These are phyloP conservation scores for Calyptommatus sinebrachiatus DNA, from an alignment of 2,113 vertebrate genomes.

Conservation along the genomic window DNA sequence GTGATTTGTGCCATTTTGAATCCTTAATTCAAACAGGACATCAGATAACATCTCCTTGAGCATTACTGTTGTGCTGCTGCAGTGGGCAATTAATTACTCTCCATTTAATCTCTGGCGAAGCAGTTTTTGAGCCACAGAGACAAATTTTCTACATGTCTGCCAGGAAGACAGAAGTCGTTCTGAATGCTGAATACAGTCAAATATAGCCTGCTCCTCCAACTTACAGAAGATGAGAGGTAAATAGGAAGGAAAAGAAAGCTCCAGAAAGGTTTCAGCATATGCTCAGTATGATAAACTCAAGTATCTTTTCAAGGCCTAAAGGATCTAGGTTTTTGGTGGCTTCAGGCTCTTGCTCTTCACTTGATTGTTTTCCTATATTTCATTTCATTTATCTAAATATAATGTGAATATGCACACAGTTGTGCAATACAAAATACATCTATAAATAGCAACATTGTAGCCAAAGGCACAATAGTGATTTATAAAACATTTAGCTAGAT, in stretches of 20 bases:
- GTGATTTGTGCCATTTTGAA: slow-evolving; percentile 54
- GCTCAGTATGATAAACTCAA: background rate
- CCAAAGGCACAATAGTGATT: too few species aligned
- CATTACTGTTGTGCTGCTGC: slow-evolving; percentile 17
- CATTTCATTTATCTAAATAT: too few species aligned
- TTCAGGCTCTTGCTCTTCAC: background rate
- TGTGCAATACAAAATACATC: too few species aligned
- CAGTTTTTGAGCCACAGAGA: slow-evolving; percentile 15
- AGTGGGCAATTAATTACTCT: slow-evolving; percentile 39
- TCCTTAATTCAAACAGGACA: slow-evolving; percentile 50
- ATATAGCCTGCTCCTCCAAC: background rate
- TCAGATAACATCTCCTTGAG: slow-evolving; percentile 38
- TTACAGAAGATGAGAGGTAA: background rate
- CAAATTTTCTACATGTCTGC: slow-evolving; percentile 35
- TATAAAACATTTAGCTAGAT: too few species aligned
- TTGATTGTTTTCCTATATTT: background rate
- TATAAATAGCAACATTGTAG: too few species aligned
- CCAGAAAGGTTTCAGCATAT: background rate
- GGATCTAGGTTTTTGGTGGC: background rate
- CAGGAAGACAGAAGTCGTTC: background rate
- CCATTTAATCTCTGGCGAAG: background rate
- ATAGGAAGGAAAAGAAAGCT: accelerated
- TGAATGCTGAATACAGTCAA: background rate
- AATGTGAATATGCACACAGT: too few species aligned
- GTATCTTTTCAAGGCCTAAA: background rate